Percentiles rank a stretch among this genome's conserved stretches.
Evolutionary conservation across 2,113 vertebrate species (phyloP).

Genomic region (Burhinus oedicnemus): DNA sequence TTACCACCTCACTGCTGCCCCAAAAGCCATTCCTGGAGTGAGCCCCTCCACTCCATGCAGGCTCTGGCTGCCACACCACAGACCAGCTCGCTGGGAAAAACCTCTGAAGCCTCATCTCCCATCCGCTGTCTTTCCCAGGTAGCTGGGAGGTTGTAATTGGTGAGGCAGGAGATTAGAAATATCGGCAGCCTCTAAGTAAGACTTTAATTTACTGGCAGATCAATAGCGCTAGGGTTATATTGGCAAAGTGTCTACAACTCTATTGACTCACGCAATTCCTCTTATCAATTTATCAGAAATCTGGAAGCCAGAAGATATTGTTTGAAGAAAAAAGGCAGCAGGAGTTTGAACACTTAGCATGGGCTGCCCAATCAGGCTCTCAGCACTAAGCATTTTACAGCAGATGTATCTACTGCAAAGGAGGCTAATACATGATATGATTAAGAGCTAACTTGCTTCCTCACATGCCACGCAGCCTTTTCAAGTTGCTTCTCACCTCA

Average conservation of each 20-base stretch:
- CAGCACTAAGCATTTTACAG: conserved; percentile 24
- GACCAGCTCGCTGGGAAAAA: neutral
- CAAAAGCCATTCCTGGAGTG: fast-evolving
- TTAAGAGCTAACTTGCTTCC: conserved; percentile 32
- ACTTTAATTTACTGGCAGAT: conserved; percentile 99
- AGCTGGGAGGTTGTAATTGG: conserved; percentile 84
- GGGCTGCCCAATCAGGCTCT: conserved; percentile 30
- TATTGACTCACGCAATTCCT: conserved; percentile 98
- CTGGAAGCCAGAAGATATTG: conserved; percentile 95
- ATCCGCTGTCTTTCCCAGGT: conserved; percentile 66
- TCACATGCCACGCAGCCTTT: neutral
- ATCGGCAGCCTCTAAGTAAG: conserved; percentile 98
- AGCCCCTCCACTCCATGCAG: fast-evolving
- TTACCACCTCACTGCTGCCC: fast-evolving
- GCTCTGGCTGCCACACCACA: neutral
- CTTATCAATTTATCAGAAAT: conserved; percentile 99
- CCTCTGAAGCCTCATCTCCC: conserved; percentile 28
- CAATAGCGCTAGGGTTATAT: conserved; percentile 97
- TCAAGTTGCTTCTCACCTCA: conserved; percentile 19
- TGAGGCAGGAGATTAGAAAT: conserved; percentile 88
- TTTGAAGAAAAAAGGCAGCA: conserved; percentile 77
- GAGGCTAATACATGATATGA: neutral
- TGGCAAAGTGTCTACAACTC: conserved; percentile 99
- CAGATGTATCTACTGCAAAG: conserved; percentile 23
- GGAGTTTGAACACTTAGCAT: conserved; percentile 62